These are phyloP conservation scores for Xenops minutus DNA, from an alignment of 2,797 vertebrate species.

Conservation along the genomic window DNA sequence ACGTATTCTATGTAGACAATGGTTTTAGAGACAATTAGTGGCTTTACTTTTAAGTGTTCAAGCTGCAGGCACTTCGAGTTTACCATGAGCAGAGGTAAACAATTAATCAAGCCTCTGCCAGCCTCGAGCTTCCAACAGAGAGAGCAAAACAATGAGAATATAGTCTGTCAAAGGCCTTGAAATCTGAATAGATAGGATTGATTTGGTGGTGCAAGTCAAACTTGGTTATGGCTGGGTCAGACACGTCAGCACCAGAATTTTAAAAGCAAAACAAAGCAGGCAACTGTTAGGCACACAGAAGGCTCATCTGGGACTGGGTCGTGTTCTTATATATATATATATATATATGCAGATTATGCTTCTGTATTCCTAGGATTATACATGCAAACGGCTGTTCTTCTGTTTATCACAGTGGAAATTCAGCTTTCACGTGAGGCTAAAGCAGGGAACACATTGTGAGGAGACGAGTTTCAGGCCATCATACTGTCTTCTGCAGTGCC, in stretches of 20 bases:
- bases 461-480: neutral
- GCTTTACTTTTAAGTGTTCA: neutral
- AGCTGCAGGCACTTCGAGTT: neutral
- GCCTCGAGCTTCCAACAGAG: neutral
- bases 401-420: neutral
- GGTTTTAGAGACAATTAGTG: neutral
- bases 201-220: neutral
- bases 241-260: neutral
- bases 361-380: neutral
- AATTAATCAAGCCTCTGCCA: neutral
- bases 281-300: neutral
- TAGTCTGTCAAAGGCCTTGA: neutral
- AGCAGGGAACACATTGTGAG: neutral
- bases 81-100: neutral
- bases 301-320: neutral
- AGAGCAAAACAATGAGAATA: neutral
- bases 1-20: neutral
- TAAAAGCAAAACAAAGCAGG: neutral
- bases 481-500: neutral
- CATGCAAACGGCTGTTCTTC: neutral
- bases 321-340: neutral
- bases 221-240: neutral
- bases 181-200: neutral
- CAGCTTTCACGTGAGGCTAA: neutral
- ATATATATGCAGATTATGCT: neutral